phyloP scores from a whole-genome alignment of 92 coral and sea anemone genomes.

The Heteractis magnifica region DNA sequence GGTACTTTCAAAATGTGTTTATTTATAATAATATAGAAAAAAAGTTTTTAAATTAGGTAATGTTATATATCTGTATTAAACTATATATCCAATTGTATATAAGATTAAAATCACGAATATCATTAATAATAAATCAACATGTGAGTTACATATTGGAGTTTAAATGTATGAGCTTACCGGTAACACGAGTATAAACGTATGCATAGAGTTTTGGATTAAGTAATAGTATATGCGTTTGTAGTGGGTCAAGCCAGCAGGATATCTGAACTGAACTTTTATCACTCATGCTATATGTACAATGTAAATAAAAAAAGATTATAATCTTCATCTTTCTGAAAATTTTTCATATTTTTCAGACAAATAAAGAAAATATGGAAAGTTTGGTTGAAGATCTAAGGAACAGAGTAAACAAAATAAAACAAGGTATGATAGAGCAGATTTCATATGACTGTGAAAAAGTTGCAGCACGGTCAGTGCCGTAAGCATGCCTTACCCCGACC shows the following conservation, averaged over 20 bases:
- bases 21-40: background rate
- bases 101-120: no score
- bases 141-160: no score
- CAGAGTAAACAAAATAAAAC: conserved; percentile 69
- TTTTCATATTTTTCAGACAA: conserved; percentile 48
- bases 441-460: background rate
- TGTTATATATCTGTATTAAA: background rate
- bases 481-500: no score
- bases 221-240: no score
- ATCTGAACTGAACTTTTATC: no score
- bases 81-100: background rate
- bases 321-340: background rate
- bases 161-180: no score
- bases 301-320: background rate
- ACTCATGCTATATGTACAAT: no score
- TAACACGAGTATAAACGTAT: no score
- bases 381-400: conserved; percentile 70
- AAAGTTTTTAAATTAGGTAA: background rate
- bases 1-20: conserved; percentile 37
- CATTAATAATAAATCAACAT: no score
- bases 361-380: conserved; percentile 73
- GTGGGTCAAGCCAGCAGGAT: no score
- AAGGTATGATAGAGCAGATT: conserved; percentile 52
- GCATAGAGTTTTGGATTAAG: no score
- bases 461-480: no score